A percentile compares a stretch with the other conserved stretches of the same genome.
These are phyloP conservation scores for Drosophila kurseongensis DNA, from an alignment of 1,140 invertebrate species.

Conservation along the genomic window DNA sequence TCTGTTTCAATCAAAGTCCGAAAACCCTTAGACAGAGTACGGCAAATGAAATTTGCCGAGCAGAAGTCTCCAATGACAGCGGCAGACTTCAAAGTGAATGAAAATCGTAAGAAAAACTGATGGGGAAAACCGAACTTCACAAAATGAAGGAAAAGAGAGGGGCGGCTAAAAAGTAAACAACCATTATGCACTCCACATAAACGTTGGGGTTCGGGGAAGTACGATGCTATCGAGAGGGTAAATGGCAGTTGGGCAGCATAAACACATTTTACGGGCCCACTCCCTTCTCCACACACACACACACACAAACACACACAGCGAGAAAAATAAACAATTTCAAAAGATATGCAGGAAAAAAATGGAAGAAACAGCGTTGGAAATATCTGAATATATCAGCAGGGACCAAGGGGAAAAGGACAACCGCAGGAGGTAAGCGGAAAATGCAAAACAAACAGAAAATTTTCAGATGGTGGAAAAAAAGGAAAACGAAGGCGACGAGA, in stretches of 20 bases:
- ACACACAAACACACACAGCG: conserved; percentile 38
- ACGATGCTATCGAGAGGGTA: conserved; percentile 61
- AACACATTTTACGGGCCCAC: conserved; percentile 74
- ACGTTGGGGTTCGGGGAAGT: conserved; percentile 33
- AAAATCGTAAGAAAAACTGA: conserved; percentile 49
- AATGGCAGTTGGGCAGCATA: conserved; percentile 70
- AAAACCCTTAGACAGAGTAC: conserved; percentile 6
- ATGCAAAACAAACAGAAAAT: conserved; percentile 51
- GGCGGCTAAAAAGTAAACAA: conserved; percentile 78
- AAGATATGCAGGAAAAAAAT: conserved; percentile 70
- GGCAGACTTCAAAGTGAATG: conserved; percentile 76
- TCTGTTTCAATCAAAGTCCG: conserved; percentile 22
- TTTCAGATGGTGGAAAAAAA: conserved; percentile 17
- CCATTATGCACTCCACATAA: conserved; percentile 80
- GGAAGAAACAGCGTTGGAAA: conserved; percentile 44
- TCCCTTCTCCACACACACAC: conserved; percentile 2
- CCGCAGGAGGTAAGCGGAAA: conserved; percentile 49
- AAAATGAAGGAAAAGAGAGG: conserved; percentile 8
- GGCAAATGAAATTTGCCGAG: conserved; percentile 28
- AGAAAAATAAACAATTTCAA: conserved; percentile 81
- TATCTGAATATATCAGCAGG: conserved; percentile 71
- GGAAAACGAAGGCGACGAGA: conserved; percentile 57
- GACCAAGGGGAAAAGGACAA: conserved; percentile 44
- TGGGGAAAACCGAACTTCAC: conserved; percentile 37
- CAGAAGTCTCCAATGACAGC: conserved; percentile 47